phyloP scores from a whole-genome alignment of 2,888 invertebrate species.

The Erpobdella octoculata region DNA sequence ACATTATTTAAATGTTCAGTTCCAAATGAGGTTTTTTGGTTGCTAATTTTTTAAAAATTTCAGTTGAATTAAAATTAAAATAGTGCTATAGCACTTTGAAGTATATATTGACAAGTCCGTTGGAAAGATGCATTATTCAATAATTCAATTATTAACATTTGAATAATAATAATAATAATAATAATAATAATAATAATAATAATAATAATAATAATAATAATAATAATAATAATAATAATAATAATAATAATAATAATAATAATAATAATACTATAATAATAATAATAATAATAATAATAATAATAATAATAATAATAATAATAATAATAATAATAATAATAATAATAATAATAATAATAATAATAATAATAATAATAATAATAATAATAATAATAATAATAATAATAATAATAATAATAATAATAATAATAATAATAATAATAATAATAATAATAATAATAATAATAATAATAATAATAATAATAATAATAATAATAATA shows the following conservation, averaged over 20 bases:
- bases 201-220: constrained; percentile 10
- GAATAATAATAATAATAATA: too few relatives aligned
- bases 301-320: not conserved
- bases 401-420: constrained; percentile 20
- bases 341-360: constrained; percentile 24
- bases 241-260: too few relatives aligned
- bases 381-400: constrained; percentile 26
- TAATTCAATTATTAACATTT: too few relatives aligned
- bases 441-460: constrained; percentile 17
- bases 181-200: too few relatives aligned
- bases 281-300: not conserved
- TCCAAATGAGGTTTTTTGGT: too few relatives aligned
- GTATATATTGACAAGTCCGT: too few relatives aligned
- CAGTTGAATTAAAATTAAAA: too few relatives aligned
- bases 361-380: constrained; percentile 26
- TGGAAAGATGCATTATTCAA: too few relatives aligned
- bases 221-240: not conserved
- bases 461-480: constrained; percentile 1
- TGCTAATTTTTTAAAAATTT: too few relatives aligned
- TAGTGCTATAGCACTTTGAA: too few relatives aligned
- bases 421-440: constrained; percentile 24
- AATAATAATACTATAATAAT: too few relatives aligned
- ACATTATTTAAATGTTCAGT: too few relatives aligned
- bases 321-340: constrained; percentile 3
- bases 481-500: constrained; percentile 19